Evolutionary conservation across 2,888 invertebrate genomes (phyloP), one percentile per base, ranked within the genome.

Genomic region (Neocrepidodera transversa): DNA sequence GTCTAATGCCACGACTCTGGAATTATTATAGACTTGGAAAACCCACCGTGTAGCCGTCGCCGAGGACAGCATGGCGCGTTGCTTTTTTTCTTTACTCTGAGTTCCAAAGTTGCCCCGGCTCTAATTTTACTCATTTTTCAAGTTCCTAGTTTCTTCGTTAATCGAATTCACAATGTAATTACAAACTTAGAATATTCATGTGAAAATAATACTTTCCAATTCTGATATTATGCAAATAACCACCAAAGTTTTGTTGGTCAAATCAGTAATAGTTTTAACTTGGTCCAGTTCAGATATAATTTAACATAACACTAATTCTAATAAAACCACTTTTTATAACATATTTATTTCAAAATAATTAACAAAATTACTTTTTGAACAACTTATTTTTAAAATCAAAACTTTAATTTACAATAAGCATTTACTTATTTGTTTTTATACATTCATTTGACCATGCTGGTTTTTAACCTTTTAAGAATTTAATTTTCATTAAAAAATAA

Each of bases 1-100:
- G 60, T 60, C 60, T 62, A 48, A 60, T 51, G 45, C 63, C 54
- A 40, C 64, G 43, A 48, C 58, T 63, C 55, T 49, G 55, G 52
- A 63, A 61, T 58, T 58, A 59, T 64, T 64, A 60, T 53, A 61
- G 56, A 56, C 59, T 58, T 52, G 48, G 28, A 56, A 49, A 56
- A 56, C 49, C 49, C 57, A 57, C 40, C 26, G 40, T 51, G 51
- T 38, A 35, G 28, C 51, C 50, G 38, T 38, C 11, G 38, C 7
- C 51, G 51, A 36, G 35, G 13, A 36, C 38, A 6, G 38, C 38
- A 13, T 40, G 40, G 13, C 38, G 14, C 35, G 38, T 28, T 16
- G 26, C 16, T 40, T 51, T 51, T 50, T 51, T 40, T 13, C 35
- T 51, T 51, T 20, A 28, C 40, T 40, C 38, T 36, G 38, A 14